Evolutionary conservation across 1,140 invertebrate genomes (phyloP).

Genomic region (Penaeus japonicus): DNA sequence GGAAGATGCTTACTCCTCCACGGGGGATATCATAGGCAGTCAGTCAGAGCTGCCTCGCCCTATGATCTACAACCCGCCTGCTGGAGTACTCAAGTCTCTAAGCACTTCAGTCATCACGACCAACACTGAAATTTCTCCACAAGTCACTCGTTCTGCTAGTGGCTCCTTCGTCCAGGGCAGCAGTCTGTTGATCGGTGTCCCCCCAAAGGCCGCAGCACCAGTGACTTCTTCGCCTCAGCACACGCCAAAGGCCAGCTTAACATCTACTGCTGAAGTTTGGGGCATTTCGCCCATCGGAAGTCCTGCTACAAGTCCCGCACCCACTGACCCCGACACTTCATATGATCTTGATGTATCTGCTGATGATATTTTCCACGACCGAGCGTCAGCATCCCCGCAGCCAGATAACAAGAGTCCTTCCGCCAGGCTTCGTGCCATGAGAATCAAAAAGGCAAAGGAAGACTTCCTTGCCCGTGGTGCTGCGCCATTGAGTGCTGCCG

Average conservation of each 20-base stretch:
- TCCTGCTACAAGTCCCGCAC: slow-evolving; percentile 2
- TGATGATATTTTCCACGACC: slow-evolving; percentile 28
- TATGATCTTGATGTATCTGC: slow-evolving; percentile 30
- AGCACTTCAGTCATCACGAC: slow-evolving; percentile 36
- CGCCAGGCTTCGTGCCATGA: slow-evolving; percentile 36
- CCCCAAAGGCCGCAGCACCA: no score
- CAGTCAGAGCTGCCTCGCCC: background rate
- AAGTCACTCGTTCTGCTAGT: slow-evolving; percentile 40
- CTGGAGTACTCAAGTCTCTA: slow-evolving; percentile 36
- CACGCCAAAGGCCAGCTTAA: background rate
- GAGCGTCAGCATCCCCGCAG: background rate
- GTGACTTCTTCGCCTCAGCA: background rate
- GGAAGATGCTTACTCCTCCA: background rate
- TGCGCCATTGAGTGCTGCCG: background rate
- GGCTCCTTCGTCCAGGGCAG: slow-evolving; percentile 21
- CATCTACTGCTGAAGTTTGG: background rate
- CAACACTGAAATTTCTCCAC: slow-evolving; percentile 7
- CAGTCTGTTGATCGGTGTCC: background rate
- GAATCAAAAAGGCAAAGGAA: slow-evolving; percentile 45
- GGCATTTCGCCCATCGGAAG: slow-evolving; percentile 10
- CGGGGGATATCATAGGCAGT: background rate
- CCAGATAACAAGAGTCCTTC: slow-evolving; percentile 38
- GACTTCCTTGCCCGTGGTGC: slow-evolving; percentile 48
- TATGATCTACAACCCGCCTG: background rate
- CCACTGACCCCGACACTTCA: slow-evolving; percentile 39